A percentile compares a stretch with the other conserved stretches of the same genome.
phyloP scores from a whole-genome alignment of 2,113 vertebrate species.

The Ceratotherium simum region DNA sequence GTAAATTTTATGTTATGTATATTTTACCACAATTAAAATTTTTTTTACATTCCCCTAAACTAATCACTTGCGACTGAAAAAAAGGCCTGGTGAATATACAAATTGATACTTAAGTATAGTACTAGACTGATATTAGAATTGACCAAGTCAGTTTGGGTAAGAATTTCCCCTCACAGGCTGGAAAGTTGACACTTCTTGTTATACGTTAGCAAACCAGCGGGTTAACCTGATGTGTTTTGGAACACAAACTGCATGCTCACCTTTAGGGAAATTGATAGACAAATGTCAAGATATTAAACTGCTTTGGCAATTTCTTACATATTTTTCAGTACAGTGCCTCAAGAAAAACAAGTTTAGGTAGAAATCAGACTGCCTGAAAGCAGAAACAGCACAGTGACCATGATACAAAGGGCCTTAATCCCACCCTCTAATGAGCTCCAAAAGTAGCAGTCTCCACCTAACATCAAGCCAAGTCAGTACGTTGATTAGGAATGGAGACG shows the following conservation, averaged over 20 bases:
- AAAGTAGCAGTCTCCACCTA: not conserved
- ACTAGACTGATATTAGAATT: conserved; percentile 1
- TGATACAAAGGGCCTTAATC: not conserved
- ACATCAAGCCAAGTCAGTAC: not conserved
- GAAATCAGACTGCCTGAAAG: not conserved
- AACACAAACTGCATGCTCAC: not conserved
- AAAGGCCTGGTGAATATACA: not conserved
- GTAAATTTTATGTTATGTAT: not conserved
- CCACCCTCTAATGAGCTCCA: not conserved
- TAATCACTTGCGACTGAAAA: not conserved
- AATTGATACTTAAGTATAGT: not conserved
- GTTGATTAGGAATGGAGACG: not conserved
- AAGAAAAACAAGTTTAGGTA: conserved; percentile 19
- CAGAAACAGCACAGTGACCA: not conserved
- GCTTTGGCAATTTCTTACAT: not conserved
- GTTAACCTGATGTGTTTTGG: not conserved
- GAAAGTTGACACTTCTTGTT: not conserved
- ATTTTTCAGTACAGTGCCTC: not conserved
- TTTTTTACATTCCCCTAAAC: not conserved
- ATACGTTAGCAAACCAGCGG: not conserved
- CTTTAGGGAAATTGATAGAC: not conserved
- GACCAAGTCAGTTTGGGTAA: not conserved
- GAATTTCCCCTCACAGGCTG: not conserved
- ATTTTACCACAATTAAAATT: not conserved
- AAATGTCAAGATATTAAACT: not conserved